Conservation (phyloP, 2,113 vertebrate species). For the Burhinus oedicnemus region DNA sequence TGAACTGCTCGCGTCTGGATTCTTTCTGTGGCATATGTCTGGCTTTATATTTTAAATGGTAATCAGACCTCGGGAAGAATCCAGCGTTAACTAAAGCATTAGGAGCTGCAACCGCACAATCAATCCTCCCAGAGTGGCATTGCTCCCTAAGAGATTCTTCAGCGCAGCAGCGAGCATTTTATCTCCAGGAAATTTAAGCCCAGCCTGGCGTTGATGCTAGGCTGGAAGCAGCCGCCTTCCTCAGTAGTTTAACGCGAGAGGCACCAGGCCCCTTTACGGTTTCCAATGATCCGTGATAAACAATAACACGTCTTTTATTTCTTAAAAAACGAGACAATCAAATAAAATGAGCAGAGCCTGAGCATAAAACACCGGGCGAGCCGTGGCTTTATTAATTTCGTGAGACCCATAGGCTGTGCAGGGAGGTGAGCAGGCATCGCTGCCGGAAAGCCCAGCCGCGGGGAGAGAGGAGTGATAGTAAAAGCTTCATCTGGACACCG, state of each 20-base stretch:
- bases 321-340: slow-evolving; percentile 38
- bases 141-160: slow-evolving; percentile 47
- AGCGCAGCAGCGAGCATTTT: slow-evolving; percentile 20
- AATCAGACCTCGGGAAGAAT: slow-evolving; percentile 42
- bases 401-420: background rate
- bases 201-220: slow-evolving; percentile 1
- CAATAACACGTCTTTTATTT: slow-evolving; percentile 53
- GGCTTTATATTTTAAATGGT: slow-evolving; percentile 39
- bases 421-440: background rate
- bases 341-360: slow-evolving; percentile 32
- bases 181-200: slow-evolving; percentile 57
- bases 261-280: slow-evolving; percentile 45
- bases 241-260: slow-evolving; percentile 10
- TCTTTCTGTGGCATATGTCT: slow-evolving; percentile 49
- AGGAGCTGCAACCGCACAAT: slow-evolving; percentile 31
- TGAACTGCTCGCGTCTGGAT: slow-evolving; percentile 37
- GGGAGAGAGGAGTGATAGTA: background rate
- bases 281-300: slow-evolving; percentile 55
- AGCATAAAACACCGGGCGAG: slow-evolving; percentile 28
- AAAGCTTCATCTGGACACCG: slow-evolving; percentile 56
- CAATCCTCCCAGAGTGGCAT: slow-evolving; percentile 31
- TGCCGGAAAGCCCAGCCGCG: background rate
- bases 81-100: slow-evolving; percentile 53
- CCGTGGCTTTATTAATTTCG: slow-evolving; percentile 54
- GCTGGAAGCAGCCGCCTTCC: slow-evolving; percentile 14